phyloP scores from a whole-genome alignment of 2,888 invertebrate species.

The Acanthococcus lagerstroemiae region DNA sequence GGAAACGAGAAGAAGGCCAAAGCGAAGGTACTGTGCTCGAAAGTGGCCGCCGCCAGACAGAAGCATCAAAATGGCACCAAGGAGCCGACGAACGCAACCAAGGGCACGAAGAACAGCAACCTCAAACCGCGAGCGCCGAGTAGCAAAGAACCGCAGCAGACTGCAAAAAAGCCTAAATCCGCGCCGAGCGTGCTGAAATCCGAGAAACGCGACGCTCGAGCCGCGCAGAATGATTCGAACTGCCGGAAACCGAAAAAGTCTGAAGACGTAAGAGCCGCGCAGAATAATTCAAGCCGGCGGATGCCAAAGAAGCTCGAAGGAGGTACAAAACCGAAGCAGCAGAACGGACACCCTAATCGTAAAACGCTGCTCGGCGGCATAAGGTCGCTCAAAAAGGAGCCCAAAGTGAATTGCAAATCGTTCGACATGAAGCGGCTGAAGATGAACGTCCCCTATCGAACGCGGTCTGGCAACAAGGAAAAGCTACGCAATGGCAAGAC shows the following conservation, averaged over 20 bases:
- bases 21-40: background rate
- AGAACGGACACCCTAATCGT: background rate
- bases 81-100: background rate
- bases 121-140: background rate
- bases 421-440: background rate
- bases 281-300: background rate
- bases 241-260: background rate
- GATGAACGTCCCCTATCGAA: background rate
- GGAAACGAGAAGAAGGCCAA: background rate
- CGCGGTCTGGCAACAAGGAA: constrained; percentile 9
- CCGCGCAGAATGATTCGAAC: background rate
- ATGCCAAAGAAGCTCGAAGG: background rate
- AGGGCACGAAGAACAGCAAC: constrained; percentile 2
- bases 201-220: background rate
- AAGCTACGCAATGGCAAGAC: constrained; percentile 19
- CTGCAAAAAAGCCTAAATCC: background rate
- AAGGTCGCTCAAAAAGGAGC: background rate
- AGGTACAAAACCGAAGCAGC: background rate
- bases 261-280: background rate
- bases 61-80: background rate
- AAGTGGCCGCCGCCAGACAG: background rate
- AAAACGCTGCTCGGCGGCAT: background rate
- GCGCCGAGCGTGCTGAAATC: background rate
- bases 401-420: background rate
- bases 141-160: background rate